Conservation (phyloP, 2,888 invertebrate species). For the Campoletis raptor region DNA sequence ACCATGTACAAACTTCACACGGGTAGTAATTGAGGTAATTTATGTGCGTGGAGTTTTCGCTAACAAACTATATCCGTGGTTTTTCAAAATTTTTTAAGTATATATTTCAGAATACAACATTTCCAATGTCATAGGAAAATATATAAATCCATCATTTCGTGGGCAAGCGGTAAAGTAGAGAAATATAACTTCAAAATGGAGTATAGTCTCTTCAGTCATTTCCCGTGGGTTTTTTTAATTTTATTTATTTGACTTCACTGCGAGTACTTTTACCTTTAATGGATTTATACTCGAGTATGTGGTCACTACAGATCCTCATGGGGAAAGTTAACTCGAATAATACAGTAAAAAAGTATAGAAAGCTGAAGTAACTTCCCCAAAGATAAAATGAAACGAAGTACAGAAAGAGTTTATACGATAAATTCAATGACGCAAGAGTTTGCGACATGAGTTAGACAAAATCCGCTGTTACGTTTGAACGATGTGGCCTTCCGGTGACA, state of each 20-base stretch:
- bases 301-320: not conserved
- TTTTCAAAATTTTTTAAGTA: not conserved
- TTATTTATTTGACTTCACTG: not conserved
- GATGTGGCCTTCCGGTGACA: conserved; percentile 10
- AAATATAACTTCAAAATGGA: not conserved
- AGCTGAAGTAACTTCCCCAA: conserved; percentile 1
- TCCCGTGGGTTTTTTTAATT: too few relatives aligned
- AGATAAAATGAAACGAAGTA: conserved; percentile 25
- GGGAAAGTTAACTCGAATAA: conserved; percentile 27
- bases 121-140: too few relatives aligned
- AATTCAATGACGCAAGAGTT: conserved; percentile 74
- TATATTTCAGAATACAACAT: not conserved
- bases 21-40: not conserved
- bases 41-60: not conserved
- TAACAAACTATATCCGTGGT: not conserved
- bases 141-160: not conserved
- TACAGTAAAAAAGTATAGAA: conserved; percentile 14
- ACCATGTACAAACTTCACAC: not conserved
- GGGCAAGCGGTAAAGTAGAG: not conserved
- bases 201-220: not conserved
- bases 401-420: conserved; percentile 58
- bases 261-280: not conserved
- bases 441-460: conserved; percentile 38
- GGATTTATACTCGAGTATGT: not conserved
- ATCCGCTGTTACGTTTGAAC: conserved; percentile 36